phyloP scores from a whole-genome alignment of 2,888 invertebrate species.

The Leucophenga maculata region DNA sequence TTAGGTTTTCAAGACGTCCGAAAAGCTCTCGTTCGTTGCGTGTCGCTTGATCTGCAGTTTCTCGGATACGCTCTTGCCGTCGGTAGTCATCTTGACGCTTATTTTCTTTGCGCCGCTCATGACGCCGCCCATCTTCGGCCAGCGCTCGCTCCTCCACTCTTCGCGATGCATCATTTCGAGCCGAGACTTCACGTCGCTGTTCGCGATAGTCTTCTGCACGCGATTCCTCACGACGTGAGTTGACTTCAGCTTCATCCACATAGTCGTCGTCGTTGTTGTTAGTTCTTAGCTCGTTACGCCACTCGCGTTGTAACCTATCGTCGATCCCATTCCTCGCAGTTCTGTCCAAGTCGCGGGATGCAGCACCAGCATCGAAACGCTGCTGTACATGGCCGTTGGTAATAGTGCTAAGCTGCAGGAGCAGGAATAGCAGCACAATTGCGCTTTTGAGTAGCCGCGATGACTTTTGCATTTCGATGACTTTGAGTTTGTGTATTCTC shows the following conservation, averaged over 20 bases:
- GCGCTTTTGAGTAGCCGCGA: not conserved
- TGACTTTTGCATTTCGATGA: slow-evolving; percentile 7
- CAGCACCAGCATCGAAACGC: not conserved
- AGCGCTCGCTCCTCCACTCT: slow-evolving; percentile 4
- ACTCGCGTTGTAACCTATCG: not conserved
- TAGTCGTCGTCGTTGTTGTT: too few species aligned
- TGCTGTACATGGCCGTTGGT: not conserved
- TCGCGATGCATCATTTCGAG: slow-evolving; percentile 9
- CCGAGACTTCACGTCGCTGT: slow-evolving; percentile 12
- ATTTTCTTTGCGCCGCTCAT: not conserved
- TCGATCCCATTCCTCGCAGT: not conserved
- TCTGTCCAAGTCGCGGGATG: not conserved
- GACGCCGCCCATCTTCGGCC: not conserved
- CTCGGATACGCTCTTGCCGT: not conserved
- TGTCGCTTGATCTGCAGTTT: not conserved
- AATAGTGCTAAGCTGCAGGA: not conserved
- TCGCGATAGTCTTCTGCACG: slow-evolving; percentile 5
- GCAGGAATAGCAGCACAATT: not conserved
- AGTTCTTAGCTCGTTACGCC: not conserved
- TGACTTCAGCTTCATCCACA: not conserved
- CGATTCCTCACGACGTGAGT: not conserved
- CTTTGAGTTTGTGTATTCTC: slow-evolving; percentile 5
- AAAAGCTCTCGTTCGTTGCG: not conserved
- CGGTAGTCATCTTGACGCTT: not conserved
- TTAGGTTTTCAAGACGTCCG: not conserved